phyloP scores from a whole-genome alignment of 1,140 invertebrate genomes.

The Globodera ellingtonae region DNA sequence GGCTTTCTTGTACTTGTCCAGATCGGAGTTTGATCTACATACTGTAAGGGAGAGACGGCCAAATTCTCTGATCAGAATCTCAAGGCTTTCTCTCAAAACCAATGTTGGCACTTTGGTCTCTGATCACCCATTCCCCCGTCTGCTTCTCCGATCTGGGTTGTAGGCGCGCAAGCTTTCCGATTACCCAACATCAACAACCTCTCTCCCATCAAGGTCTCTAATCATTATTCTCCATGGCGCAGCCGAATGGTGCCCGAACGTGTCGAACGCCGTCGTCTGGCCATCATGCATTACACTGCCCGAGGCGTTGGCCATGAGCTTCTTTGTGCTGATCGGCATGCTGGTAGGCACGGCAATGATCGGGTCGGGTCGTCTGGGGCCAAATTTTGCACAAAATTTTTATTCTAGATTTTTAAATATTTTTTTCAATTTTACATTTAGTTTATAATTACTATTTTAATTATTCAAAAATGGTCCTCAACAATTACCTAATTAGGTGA shows the following conservation, averaged over 20 bases:
- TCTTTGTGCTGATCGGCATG: conserved; percentile 63
- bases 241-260: conserved; percentile 17
- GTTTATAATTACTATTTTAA: too few relatives aligned
- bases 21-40: too few relatives aligned
- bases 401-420: neutral
- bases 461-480: too few relatives aligned
- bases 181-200: neutral
- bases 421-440: neutral
- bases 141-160: neutral
- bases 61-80: too few relatives aligned
- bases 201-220: neutral
- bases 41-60: too few relatives aligned
- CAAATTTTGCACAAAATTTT: neutral
- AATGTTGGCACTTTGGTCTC: too few relatives aligned
- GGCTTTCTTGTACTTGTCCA: too few relatives aligned
- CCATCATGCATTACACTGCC: conserved; percentile 58
- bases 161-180: neutral
- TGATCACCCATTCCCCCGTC: too few relatives aligned
- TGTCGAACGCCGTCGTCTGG: conserved; percentile 37
- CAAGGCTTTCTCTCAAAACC: too few relatives aligned
- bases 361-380: too few relatives aligned
- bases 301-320: conserved; percentile 60
- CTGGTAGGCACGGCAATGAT: conserved; percentile 43
- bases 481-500: conserved; percentile 43
- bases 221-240: neutral